phyloP scores from a whole-genome alignment of 2,888 invertebrate species.

The Eilema depressum region DNA sequence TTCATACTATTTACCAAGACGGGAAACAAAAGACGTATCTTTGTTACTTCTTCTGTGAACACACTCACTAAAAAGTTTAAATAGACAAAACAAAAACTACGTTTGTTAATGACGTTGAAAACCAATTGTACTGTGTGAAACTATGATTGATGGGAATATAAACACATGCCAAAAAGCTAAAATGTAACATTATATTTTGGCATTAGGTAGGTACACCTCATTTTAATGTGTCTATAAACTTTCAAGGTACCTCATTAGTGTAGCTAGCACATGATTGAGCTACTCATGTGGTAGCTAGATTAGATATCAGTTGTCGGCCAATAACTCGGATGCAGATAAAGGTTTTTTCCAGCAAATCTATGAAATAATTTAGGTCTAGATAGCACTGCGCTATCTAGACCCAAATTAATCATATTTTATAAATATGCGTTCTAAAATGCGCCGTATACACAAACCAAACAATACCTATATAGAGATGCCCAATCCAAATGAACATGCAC shows the following conservation, averaged over 20 bases:
- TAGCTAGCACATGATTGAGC: too few species aligned
- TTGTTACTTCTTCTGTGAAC: too few species aligned
- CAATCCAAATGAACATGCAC: too few species aligned
- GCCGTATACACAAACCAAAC: too few species aligned
- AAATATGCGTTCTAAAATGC: too few species aligned
- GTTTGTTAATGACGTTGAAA: neutral
- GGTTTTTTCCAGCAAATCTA: too few species aligned
- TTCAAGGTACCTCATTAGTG: neutral
- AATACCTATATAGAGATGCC: too few species aligned
- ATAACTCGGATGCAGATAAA: neutral
- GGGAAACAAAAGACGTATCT: too few species aligned
- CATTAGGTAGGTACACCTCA: neutral
- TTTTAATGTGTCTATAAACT: neutral
- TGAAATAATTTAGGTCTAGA: neutral
- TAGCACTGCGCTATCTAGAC: neutral
- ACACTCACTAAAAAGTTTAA: too few species aligned
- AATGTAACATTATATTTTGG: slow-evolving; percentile 6
- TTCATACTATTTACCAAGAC: too few species aligned
- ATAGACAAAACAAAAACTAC: neutral
- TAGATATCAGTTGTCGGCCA: neutral
- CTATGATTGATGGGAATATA: neutral
- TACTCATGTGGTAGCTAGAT: too few species aligned
- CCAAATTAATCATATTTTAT: too few species aligned
- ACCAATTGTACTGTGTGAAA: neutral
- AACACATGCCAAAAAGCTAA: neutral